Percentiles rank a stretch among this genome's conserved stretches.
Conservation (phyloP, 2,113 vertebrate genomes). For the Sinocyclocheilus anophthalmus region DNA sequence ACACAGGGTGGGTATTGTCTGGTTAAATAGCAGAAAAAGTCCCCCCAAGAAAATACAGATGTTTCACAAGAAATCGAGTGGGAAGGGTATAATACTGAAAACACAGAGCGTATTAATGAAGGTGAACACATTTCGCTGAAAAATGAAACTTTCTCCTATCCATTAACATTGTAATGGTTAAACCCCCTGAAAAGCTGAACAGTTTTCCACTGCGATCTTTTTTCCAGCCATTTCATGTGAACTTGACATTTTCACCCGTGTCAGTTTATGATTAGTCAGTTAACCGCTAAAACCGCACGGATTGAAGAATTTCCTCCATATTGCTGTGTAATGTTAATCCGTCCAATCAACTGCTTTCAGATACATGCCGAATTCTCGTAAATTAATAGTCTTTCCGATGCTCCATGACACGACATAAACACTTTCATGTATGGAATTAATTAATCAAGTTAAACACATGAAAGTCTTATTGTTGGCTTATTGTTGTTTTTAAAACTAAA, state of each 20-base stretch:
- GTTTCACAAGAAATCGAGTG: slow-evolving; percentile 31
- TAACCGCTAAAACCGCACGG: not conserved
- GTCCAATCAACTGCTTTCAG: not conserved
- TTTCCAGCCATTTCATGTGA: slow-evolving; percentile 26
- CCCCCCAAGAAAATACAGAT: slow-evolving; percentile 27
- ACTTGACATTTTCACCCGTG: slow-evolving; percentile 25
- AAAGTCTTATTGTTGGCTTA: not conserved
- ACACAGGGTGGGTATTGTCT: slow-evolving; percentile 45
- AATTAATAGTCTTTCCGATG: not conserved
- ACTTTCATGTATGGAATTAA: not conserved
- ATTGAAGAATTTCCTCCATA: not conserved
- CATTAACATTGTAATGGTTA: slow-evolving; percentile 20
- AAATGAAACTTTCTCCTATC: slow-evolving; percentile 30
- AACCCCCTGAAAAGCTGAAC: not conserved
- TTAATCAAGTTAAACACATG: not conserved
- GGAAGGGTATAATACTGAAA: slow-evolving; percentile 1
- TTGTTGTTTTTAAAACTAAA: not conserved
- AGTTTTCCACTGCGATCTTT: not conserved
- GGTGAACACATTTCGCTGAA: slow-evolving; percentile 6
- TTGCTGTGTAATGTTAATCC: slow-evolving; percentile 20
- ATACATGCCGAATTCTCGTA: not conserved
- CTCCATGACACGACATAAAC: not conserved
- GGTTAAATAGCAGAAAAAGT: slow-evolving; percentile 17
- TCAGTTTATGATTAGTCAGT: slow-evolving; percentile 32
- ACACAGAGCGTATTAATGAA: not conserved